Evolutionary conservation across 2,888 invertebrate species (phyloP), one percentile per base, ranked within the genome.

Genomic region (Adineta ricciae): DNA sequence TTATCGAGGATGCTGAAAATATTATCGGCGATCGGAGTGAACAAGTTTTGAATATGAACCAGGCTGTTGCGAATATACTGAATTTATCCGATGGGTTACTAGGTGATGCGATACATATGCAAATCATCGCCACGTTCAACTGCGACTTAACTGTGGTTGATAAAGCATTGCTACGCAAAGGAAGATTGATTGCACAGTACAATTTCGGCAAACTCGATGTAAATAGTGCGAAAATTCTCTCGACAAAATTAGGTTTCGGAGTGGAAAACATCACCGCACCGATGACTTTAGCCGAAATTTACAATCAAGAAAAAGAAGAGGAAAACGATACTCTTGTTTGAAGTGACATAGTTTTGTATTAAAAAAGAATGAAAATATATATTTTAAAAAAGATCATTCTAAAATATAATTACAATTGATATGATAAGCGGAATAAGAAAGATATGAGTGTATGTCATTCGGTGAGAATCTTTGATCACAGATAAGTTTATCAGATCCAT

Each of bases 401-500:
- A 64, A 52, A 64, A 64, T 27, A 64, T 64, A 64, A 64, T 27
- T 64, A 64, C 64, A 64, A 64, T 64, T 19, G 2, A 64, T 19
- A 27, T 32, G 0, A 64, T 4, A 46, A 46, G 16, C 50, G 50
- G 32, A 16, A 7, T 32, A 16, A 64, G 16, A 64, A 64, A n/a
- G n/a, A n/a, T n/a, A 4, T 52, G 64, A 64, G 32, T 16, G 7
- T 19, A 19, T 32, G 32, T 64, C 32, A 64, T 64, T 64, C 32
- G 27, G 32, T 64, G 64, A 64, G 64, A 16, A 36, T 19, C 3
- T 16, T 64, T 32, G 32, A 64, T 19, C 64, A 64, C 32, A 64
- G 19, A 11, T 16, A 19, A 36, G 8, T 27, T 56, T 56, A 64
- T 64, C 64, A 64, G 27, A 85, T 83, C 85, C 85, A 85, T 85